Evolutionary conservation across 1,140 invertebrate species (phyloP), one percentile per base, ranked within the genome.

Genomic region (Acromyrmex charruanus): DNA sequence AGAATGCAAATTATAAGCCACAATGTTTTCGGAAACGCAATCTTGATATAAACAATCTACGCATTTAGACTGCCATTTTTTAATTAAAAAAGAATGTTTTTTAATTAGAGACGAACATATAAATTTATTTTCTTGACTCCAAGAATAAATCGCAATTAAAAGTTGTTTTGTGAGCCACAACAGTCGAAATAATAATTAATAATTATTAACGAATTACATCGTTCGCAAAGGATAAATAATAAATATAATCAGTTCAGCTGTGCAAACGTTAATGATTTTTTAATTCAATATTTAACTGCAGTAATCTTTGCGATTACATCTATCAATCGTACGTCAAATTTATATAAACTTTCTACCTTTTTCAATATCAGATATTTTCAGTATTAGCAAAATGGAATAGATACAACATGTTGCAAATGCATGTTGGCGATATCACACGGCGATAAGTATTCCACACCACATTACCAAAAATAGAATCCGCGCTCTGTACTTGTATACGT

Each of bases 361-460:
- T 16, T 39, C 49, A 10, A 58, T 18, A 7, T 69, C 53, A 59
- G 25, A 35, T 39, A 39, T 35, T 39, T 21, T 14, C 3, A 51
- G 18, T 61, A 21, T 39, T 39, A 5, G 58, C 21, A 12, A 61
- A 28, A 4, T 21, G 5, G 3, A 25, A 7, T n/a, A n/a, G 71
- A 18, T 58, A 39, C 9, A 61, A 61, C n/a, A 49, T 28, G 39
- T 49, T 55, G 55, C n/a, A 6, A 59, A 25, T 44, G 18, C 39
- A 31, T 7, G 55, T 44, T 21, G 6, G 31, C 25, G 61, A 71
- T 58, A 69, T 69, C 63, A 14, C 21, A 18, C 49, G 21, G 31
- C n/a, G 65, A 81, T 81, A 81, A 69, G 28, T 69, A 77, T 80
- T 53, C 21, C 10, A 51, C 31, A n/a, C 58, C 49, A 21, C 31